phyloP scores from a whole-genome alignment of 2,113 vertebrate species.

The Panthera tigris region DNA sequence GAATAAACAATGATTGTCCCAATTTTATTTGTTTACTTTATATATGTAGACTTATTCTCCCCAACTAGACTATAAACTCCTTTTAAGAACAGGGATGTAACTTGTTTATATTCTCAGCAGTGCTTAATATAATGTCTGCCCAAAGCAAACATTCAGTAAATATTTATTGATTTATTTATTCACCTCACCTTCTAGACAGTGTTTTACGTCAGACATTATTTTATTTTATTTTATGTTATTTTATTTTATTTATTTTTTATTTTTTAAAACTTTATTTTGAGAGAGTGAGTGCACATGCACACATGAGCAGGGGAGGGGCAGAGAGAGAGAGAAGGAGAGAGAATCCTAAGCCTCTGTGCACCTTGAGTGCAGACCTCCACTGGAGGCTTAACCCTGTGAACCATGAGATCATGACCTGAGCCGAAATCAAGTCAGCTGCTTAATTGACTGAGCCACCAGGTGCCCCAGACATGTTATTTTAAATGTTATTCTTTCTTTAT shows the following conservation, averaged over 20 bases:
- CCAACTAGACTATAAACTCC: neutral
- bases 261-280: neutral
- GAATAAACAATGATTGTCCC: neutral
- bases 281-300: too few relatives aligned
- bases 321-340: too few relatives aligned
- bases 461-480: neutral
- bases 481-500: neutral
- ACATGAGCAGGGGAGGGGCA: too few relatives aligned
- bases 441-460: too few relatives aligned
- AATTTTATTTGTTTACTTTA: neutral
- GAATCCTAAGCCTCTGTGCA: too few relatives aligned
- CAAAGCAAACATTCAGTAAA: neutral
- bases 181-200: neutral
- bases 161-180: neutral
- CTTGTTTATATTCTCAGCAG: neutral
- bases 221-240: neutral
- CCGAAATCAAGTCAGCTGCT: too few relatives aligned
- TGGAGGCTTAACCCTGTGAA: too few relatives aligned
- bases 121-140: neutral
- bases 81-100: neutral
- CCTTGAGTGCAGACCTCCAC: too few relatives aligned
- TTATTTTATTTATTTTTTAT: neutral
- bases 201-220: neutral
- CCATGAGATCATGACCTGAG: too few relatives aligned
- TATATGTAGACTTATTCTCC: neutral